Conservation (phyloP, 2,888 invertebrate genomes). For the Coelinius sp. region DNA sequence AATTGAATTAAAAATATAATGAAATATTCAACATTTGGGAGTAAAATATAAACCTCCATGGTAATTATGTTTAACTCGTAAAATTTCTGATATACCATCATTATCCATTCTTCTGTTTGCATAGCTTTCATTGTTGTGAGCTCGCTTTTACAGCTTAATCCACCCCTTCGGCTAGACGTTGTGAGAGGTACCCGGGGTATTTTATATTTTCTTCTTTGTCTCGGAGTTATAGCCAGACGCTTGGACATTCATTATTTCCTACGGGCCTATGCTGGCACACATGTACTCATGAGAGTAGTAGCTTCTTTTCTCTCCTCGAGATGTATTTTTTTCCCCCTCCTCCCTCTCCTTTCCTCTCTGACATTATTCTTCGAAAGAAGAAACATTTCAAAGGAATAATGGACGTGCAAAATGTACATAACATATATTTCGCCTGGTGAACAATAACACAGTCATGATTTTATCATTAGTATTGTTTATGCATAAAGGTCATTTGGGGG, state of each 20-base stretch:
- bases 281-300: slow-evolving; percentile 5
- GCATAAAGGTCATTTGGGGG: neutral
- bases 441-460: neutral
- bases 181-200: neutral
- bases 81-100: neutral
- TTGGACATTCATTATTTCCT: slow-evolving; percentile 33
- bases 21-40: neutral
- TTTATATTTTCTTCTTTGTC: slow-evolving; percentile 6
- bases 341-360: neutral
- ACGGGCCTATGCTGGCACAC: neutral
- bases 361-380: neutral
- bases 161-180: slow-evolving; percentile 1
- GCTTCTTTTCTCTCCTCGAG: neutral
- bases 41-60: neutral
- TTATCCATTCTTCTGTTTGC: slow-evolving; percentile 14
- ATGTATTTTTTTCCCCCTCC: neutral
- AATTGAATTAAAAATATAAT: neutral
- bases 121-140: slow-evolving; percentile 5
- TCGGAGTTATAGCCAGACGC: slow-evolving; percentile 28
- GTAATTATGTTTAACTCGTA: neutral
- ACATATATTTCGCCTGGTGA: neutral
- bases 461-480: neutral
- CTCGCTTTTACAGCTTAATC: slow-evolving; percentile 8
- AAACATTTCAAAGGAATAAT: slow-evolving; percentile 8
- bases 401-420: neutral